Percentiles rank a stretch among this genome's conserved stretches.
Conservation (phyloP, 1,140 invertebrate genomes). For the Heliconius nattereri region DNA sequence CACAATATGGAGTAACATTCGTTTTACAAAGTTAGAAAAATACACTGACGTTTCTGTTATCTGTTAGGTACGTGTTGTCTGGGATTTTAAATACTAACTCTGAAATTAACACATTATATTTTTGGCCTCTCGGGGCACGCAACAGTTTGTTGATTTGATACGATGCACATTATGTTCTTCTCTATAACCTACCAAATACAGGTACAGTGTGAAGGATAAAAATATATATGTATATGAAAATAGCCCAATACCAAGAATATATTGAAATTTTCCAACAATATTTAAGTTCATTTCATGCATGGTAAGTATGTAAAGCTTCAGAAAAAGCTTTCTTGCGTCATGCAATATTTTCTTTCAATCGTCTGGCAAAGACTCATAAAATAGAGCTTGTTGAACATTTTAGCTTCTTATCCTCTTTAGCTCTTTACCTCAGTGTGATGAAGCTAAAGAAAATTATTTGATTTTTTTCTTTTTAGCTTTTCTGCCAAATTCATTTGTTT, state of each 20-base stretch:
- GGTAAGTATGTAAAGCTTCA: not conserved
- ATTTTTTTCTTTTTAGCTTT: not conserved
- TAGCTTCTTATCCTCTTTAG: slow-evolving; percentile 19
- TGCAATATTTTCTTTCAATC: slow-evolving; percentile 22
- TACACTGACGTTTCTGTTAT: slow-evolving; percentile 21
- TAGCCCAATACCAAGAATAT: not conserved
- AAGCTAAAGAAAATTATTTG: not conserved
- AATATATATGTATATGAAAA: no score
- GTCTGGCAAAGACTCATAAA: slow-evolving; percentile 5
- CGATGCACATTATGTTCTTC: no score
- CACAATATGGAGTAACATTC: not conserved
- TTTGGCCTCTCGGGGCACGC: no score
- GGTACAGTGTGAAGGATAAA: no score
- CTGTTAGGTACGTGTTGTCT: not conserved
- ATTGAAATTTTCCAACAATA: not conserved
- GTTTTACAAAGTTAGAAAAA: slow-evolving; percentile 17
- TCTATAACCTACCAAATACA: no score
- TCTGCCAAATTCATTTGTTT: not conserved
- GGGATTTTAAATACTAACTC: no score
- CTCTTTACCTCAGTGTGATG: slow-evolving; percentile 14
- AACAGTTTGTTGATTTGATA: no score
- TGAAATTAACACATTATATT: no score
- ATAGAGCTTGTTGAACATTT: slow-evolving; percentile 20
- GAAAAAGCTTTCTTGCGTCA: slow-evolving; percentile 15
- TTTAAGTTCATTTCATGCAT: slow-evolving; percentile 2